Conservation (phyloP, 2,797 vertebrate species). For the Thalassophryne amazonica region DNA sequence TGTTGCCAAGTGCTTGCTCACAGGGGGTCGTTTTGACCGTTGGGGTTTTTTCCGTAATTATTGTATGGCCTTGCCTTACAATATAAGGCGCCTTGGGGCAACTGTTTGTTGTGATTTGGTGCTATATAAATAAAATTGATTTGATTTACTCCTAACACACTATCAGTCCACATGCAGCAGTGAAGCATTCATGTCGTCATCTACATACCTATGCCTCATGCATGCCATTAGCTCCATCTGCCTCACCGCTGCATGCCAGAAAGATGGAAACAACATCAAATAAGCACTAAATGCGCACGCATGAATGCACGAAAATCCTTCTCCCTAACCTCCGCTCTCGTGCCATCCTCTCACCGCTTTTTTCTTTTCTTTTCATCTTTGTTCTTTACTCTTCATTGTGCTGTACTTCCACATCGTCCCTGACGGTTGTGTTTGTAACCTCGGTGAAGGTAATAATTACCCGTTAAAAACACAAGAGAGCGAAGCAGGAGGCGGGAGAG, state of each 20-base stretch:
- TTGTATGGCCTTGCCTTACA: too few species aligned
- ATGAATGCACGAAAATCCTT: conserved; percentile 1
- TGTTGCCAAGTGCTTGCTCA: too few species aligned
- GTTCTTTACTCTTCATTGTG: conserved; percentile 7
- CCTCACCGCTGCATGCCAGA: conserved; percentile 23
- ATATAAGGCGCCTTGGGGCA: too few species aligned
- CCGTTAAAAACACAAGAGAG: conserved; percentile 9
- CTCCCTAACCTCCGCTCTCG: not conserved
- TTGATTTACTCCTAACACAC: too few species aligned
- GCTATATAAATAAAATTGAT: too few species aligned
- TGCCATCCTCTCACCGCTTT: conserved; percentile 11
- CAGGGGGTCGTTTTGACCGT: too few species aligned
- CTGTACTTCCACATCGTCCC: conserved; percentile 13
- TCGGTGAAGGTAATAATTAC: conserved; percentile 12
- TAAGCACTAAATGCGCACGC: not conserved
- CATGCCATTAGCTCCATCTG: conserved; percentile 40
- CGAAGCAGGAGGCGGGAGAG: not conserved
- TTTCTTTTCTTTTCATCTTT: conserved; percentile 14
- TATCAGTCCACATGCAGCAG: conserved; percentile 8
- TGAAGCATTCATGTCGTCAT: conserved; percentile 52
- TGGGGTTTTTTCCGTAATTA: too few species aligned
- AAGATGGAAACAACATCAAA: conserved; percentile 48
- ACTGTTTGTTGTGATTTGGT: too few species aligned
- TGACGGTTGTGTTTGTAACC: conserved; percentile 18
- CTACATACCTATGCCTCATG: conserved; percentile 60